Evolutionary conservation across 2,797 vertebrate genomes (phyloP), one percentile per base, ranked within the genome.

Genomic region (Esox lucius): DNA sequence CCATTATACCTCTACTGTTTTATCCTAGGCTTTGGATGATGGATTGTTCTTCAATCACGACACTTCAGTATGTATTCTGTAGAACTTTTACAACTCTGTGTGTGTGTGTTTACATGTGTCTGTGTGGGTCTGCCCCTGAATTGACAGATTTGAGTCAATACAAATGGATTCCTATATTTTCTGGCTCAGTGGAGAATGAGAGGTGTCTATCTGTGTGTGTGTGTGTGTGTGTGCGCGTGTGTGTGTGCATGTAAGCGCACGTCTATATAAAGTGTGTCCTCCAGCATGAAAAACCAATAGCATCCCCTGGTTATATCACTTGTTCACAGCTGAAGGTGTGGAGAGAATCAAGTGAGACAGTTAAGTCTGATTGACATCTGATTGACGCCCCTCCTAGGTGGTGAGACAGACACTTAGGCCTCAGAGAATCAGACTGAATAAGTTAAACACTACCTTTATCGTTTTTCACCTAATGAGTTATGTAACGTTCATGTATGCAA

Each of bases 291-390:
- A 89, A 91, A 81, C 86, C 74, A 73, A 87, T 85, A 81, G 85
- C 77, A 75, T 83, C 85, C 85, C 85, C 87, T 84, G 84, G 88
- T 85, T 85, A 80, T 87, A 91, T 87, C 79, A 86, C 86, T 90
- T 89, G 72, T 53, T 80, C 84, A 84, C 85, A 78, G 77, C 75
- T 81, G 88, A 89, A 77, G 83, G 78, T 74, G 82, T 84, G 85
- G 85, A 67, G 82, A 84, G 74, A 83, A 84, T 78, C 59, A 71
- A 46, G 75, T 75, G 81, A 87, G 76, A 79, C 81, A 71, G 79
- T 86, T 77, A 82, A 87, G 86, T 84, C 80, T 85, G 71, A 85
- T 76, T 82, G 79, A 72, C 71, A 76, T 72, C 77, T 75, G n/a
- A n/a, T n/a, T 81, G 72, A 80, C 77, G 78, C 72, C 75, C 71